Conservation (phyloP, 1,140 invertebrate genomes). For the Papilio helenus region DNA sequence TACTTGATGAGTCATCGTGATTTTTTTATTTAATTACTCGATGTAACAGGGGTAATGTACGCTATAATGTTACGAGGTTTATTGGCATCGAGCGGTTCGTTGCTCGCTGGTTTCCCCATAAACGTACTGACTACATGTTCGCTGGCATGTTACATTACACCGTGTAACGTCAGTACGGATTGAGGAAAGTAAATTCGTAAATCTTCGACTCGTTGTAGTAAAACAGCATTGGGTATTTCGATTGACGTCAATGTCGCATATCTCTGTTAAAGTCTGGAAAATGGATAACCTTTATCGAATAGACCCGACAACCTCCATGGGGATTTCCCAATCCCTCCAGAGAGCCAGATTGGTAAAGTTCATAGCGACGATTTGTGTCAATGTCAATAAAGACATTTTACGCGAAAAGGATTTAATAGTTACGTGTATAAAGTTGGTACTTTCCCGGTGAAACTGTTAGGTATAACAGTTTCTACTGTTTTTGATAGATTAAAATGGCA, state of each 20-base stretch:
- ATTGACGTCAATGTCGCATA: neutral
- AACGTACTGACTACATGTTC: too few relatives aligned
- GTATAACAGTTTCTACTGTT: neutral
- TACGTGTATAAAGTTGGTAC: neutral
- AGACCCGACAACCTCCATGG: neutral
- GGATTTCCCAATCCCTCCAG: neutral
- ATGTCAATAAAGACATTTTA: neutral
- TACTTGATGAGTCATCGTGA: constrained; percentile 13
- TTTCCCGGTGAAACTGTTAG: neutral
- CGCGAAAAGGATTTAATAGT: neutral
- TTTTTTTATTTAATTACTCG: neutral
- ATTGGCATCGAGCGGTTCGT: too few relatives aligned
- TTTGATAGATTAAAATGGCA: neutral
- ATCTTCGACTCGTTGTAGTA: neutral
- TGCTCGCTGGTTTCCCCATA: too few relatives aligned
- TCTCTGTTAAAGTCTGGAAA: neutral
- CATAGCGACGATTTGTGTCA: neutral
- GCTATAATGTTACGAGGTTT: too few relatives aligned
- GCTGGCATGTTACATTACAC: too few relatives aligned
- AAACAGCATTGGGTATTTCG: neutral
- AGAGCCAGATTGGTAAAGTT: neutral
- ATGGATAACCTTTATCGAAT: neutral
- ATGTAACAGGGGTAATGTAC: neutral
- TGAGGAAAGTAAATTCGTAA: neutral
- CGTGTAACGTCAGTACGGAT: neutral